phyloP scores from a whole-genome alignment of 2,797 vertebrate species.

The Macropodus opercularis region DNA sequence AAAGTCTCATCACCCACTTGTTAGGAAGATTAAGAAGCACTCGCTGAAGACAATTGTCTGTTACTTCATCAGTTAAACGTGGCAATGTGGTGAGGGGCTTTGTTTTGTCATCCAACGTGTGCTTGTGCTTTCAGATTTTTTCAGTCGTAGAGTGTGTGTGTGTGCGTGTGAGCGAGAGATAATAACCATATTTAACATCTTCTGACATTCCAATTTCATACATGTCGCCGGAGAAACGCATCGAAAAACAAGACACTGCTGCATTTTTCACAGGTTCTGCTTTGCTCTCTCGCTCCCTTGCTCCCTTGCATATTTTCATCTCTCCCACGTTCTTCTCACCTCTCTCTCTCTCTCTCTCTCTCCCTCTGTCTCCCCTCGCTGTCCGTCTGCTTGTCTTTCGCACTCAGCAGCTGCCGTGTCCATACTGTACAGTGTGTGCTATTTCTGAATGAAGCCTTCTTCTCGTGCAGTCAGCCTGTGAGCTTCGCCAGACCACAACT shows the following conservation, averaged over 20 bases:
- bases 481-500: constrained; percentile 71
- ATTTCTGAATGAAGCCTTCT: constrained; percentile 81
- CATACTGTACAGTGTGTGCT: constrained; percentile 82
- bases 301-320: constrained; percentile 74
- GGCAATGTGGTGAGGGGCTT: constrained; percentile 28
- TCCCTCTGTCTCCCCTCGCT: constrained; percentile 73
- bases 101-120: constrained; percentile 42
- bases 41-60: constrained; percentile 34
- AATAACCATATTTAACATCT: constrained; percentile 80
- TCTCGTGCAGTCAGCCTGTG: constrained; percentile 69
- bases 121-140: constrained; percentile 43
- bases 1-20: constrained; percentile 55
- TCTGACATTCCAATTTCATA: constrained; percentile 81
- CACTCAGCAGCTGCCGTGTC: constrained; percentile 80
- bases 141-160: constrained; percentile 42
- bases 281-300: constrained; percentile 68
- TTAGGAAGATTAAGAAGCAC: constrained; percentile 60
- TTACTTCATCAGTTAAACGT: constrained; percentile 57
- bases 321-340: constrained; percentile 73
- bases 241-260: constrained; percentile 71
- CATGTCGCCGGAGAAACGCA: constrained; percentile 75
- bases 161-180: constrained; percentile 66
- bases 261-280: constrained; percentile 80
- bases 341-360: constrained; percentile 46
- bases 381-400: constrained; percentile 81